These are phyloP conservation scores for Cyrtorhinus lividipennis DNA, from an alignment of 1,140 invertebrate genomes.

Conservation along the genomic window DNA sequence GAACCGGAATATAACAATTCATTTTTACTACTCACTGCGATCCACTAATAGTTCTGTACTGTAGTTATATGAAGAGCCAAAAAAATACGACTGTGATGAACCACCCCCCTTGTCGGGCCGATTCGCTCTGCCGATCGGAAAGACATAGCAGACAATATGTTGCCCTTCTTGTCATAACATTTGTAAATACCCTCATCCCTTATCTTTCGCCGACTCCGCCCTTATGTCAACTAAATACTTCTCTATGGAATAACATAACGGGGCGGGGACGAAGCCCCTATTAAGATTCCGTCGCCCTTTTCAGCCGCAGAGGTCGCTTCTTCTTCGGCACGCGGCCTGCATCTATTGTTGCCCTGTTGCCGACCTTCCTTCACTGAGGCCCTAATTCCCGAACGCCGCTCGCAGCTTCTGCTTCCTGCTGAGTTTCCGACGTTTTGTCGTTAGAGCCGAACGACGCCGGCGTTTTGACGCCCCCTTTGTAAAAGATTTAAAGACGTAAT, in stretches of 20 bases:
- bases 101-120: not conserved
- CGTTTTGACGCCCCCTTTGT: too few species aligned
- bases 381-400: not conserved
- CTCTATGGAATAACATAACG: too few species aligned
- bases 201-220: not conserved
- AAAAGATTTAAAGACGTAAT: not conserved
- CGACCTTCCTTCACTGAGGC: not conserved
- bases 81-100: too few species aligned
- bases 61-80: too few species aligned
- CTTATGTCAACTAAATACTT: not conserved
- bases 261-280: too few species aligned
- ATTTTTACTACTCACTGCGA: too few species aligned
- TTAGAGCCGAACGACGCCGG: too few species aligned
- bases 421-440: not conserved
- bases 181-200: conserved; percentile 12
- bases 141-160: not conserved
- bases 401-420: not conserved
- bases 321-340: not conserved
- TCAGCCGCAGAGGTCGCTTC: not conserved
- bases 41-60: too few species aligned
- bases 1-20: too few species aligned
- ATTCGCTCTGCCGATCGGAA: not conserved
- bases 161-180: conserved; percentile 10
- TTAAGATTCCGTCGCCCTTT: not conserved
- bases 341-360: not conserved